These are phyloP conservation scores for Xiphias gladius DNA, from an alignment of 2,113 vertebrate genomes.

Conservation along the genomic window DNA sequence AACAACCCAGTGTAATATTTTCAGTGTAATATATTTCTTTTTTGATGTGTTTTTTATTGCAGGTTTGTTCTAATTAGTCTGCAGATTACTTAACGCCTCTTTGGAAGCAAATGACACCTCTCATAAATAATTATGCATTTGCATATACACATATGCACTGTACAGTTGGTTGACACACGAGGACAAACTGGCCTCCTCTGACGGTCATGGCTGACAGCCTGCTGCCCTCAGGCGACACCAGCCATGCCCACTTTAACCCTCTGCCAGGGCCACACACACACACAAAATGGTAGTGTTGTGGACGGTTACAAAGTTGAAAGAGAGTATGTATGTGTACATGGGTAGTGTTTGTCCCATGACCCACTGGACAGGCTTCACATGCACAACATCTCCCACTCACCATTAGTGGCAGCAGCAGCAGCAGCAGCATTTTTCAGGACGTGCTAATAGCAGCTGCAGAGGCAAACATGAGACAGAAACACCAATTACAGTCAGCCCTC, in stretches of 20 bases:
- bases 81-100: conserved; percentile 1
- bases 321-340: not conserved
- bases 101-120: not conserved
- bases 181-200: conserved; percentile 5
- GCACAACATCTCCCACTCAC: not conserved
- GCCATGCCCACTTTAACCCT: conserved; percentile 29
- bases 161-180: conserved; percentile 20
- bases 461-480: conserved; percentile 42
- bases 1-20: not conserved
- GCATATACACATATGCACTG: not conserved
- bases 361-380: not conserved
- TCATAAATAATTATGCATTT: not conserved
- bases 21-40: not conserved
- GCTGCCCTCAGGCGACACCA: conserved; percentile 27
- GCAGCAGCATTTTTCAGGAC: conserved; percentile 39
- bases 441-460: conserved; percentile 44
- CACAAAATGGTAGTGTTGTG: not conserved
- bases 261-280: conserved; percentile 2
- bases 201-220: conserved; percentile 30
- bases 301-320: not conserved
- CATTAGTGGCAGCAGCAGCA: conserved; percentile 26
- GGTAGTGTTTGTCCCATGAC: conserved; percentile 10
- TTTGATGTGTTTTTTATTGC: conserved; percentile 12
- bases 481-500: conserved; percentile 39
- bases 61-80: conserved; percentile 25